phyloP scores from a whole-genome alignment of 2,888 invertebrate species.

The Pheosia gnoma region DNA sequence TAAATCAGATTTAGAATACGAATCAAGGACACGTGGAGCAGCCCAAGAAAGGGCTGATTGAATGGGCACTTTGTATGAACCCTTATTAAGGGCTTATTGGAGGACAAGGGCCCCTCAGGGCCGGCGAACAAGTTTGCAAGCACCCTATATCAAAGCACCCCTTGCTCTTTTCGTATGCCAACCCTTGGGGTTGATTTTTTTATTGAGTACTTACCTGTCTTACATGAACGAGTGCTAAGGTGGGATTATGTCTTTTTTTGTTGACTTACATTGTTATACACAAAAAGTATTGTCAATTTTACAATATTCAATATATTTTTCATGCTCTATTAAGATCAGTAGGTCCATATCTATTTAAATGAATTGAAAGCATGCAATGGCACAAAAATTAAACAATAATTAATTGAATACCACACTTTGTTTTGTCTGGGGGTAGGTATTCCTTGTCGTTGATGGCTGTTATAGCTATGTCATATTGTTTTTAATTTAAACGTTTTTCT shows the following conservation, averaged over 20 bases:
- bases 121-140: constrained; percentile 51
- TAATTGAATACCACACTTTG: too few species aligned
- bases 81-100: constrained; percentile 79
- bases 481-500: constrained; percentile 36
- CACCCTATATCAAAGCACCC: constrained; percentile 68
- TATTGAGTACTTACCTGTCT: constrained; percentile 61
- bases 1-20: constrained; percentile 71
- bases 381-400: too few species aligned
- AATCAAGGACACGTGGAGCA: constrained; percentile 79
- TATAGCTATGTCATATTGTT: constrained; percentile 8
- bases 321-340: constrained; percentile 35
- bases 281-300: neutral
- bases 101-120: constrained; percentile 66
- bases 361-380: too few species aligned
- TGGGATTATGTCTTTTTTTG: constrained; percentile 48
- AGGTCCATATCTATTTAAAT: neutral
- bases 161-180: constrained; percentile 78
- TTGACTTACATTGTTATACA: constrained; percentile 12
- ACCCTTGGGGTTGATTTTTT: constrained; percentile 60
- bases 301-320: constrained; percentile 41
- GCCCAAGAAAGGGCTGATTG: constrained; percentile 71
- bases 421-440: too few species aligned
- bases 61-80: constrained; percentile 65
- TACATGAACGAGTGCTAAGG: constrained; percentile 38
- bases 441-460: too few species aligned